A percentile compares a stretch with the other conserved stretches of the same genome.
Evolutionary conservation across 2,797 vertebrate species (phyloP).

Genomic region (Ciconia nigra): DNA sequence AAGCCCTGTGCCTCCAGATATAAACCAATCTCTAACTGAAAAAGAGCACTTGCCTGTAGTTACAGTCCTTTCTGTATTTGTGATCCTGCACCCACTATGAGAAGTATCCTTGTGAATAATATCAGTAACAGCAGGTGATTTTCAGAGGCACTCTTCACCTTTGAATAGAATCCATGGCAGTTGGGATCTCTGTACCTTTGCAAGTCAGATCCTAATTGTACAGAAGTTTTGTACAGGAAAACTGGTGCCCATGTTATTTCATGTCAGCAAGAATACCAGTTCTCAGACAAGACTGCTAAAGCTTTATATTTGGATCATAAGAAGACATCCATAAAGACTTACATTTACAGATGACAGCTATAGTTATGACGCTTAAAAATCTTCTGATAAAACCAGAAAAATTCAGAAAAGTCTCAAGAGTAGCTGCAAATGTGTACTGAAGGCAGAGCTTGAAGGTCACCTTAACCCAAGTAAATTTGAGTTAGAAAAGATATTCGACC

Average conservation of each 20-base stretch:
- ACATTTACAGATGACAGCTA: not conserved
- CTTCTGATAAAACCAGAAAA: not conserved
- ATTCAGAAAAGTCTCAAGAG: not conserved
- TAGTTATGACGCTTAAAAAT: not conserved
- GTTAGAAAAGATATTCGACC: not conserved
- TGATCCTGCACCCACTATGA: not conserved
- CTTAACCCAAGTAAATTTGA: not conserved
- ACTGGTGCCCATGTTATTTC: not conserved
- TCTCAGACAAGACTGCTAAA: not conserved
- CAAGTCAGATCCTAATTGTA: not conserved
- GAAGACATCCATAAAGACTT: not conserved
- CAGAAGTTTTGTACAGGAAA: not conserved
- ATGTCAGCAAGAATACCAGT: not conserved
- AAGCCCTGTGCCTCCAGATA: not conserved
- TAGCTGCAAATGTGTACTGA: not conserved
- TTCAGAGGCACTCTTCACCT: not conserved
- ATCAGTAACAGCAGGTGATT: not conserved
- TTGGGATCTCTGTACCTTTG: not conserved
- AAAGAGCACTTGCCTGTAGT: not conserved
- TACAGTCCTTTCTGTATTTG: not conserved
- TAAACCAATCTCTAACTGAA: not conserved
- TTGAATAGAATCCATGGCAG: not conserved
- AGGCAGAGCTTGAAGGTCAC: not conserved
- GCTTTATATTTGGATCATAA: not conserved
- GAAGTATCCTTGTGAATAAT: not conserved